phyloP scores from a whole-genome alignment of 92 coral and sea anemone species.

The Heteractis magnifica region DNA sequence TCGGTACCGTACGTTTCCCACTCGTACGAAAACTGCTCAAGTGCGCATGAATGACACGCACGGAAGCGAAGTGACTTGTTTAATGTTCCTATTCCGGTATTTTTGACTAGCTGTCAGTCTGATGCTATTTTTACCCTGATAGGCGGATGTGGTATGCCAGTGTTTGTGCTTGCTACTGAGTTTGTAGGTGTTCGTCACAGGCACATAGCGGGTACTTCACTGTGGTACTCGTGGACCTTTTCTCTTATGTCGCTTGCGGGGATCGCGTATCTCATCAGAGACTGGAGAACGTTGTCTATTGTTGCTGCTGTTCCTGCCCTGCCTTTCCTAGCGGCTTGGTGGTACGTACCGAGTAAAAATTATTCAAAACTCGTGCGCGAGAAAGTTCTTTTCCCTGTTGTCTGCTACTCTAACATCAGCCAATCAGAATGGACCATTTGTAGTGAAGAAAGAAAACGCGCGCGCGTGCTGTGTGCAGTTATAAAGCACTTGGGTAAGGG shows the following conservation, averaged over 20 bases:
- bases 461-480: too few relatives aligned
- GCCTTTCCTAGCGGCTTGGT: conserved; percentile 61
- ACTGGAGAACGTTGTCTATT: conserved; percentile 76
- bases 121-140: background rate
- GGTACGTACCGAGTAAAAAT: conserved; percentile 41
- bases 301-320: conserved; percentile 69
- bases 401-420: too few relatives aligned
- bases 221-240: conserved; percentile 79
- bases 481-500: too few relatives aligned
- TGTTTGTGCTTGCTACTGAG: conserved; percentile 75
- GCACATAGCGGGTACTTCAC: conserved; percentile 71
- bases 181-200: conserved; percentile 77
- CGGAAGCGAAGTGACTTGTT: too few relatives aligned
- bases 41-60: too few relatives aligned
- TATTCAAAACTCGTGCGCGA: too few relatives aligned
- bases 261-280: conserved; percentile 68
- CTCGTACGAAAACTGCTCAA: too few relatives aligned
- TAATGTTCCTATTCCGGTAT: too few relatives aligned
- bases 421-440: too few relatives aligned
- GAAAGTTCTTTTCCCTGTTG: too few relatives aligned
- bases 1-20: too few relatives aligned
- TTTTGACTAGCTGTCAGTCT: background rate
- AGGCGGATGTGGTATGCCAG: conserved; percentile 70
- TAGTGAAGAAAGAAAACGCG: too few relatives aligned
- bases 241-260: conserved; percentile 65